These are phyloP conservation scores for Salminus brasiliensis DNA, from an alignment of 2,113 vertebrate genomes.

Conservation along the genomic window DNA sequence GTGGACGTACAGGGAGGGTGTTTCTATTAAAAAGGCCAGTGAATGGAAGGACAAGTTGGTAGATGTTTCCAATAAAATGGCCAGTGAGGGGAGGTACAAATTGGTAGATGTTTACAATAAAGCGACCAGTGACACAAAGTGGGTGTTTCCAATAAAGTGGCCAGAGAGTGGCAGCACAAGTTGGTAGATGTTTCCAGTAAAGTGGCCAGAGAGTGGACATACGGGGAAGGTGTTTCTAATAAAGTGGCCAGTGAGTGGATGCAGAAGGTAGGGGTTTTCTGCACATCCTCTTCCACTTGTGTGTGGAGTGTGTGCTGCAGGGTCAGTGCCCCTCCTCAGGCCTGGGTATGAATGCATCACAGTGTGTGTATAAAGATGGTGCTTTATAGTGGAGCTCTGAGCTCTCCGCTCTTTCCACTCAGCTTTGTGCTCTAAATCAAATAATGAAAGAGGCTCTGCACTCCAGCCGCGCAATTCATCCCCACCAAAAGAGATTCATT, in stretches of 20 bases:
- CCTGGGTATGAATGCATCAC: background rate
- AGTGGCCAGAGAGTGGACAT: background rate
- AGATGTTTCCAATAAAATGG: background rate
- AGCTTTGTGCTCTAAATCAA: constrained; percentile 52
- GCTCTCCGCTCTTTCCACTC: constrained; percentile 16
- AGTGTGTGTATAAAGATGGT: constrained; percentile 27
- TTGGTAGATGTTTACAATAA: no score
- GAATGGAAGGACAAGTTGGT: background rate
- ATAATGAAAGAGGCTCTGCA: constrained; percentile 48
- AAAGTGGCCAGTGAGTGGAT: no score
- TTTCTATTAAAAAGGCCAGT: background rate
- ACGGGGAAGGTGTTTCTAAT: no score
- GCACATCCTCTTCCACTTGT: background rate
- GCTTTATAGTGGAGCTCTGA: constrained; percentile 1
- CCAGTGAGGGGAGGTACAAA: background rate
- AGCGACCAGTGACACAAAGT: background rate
- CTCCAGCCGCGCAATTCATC: constrained; percentile 50
- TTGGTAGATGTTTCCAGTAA: background rate
- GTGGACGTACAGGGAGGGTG: no score
- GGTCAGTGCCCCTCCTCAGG: background rate
- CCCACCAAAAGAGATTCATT: constrained; percentile 45
- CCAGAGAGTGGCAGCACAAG: background rate
- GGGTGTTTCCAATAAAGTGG: background rate
- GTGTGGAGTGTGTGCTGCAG: background rate
- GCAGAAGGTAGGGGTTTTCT: no score